These are phyloP conservation scores for Rhea pennata DNA, from an alignment of 2,113 vertebrate species.

Conservation along the genomic window DNA sequence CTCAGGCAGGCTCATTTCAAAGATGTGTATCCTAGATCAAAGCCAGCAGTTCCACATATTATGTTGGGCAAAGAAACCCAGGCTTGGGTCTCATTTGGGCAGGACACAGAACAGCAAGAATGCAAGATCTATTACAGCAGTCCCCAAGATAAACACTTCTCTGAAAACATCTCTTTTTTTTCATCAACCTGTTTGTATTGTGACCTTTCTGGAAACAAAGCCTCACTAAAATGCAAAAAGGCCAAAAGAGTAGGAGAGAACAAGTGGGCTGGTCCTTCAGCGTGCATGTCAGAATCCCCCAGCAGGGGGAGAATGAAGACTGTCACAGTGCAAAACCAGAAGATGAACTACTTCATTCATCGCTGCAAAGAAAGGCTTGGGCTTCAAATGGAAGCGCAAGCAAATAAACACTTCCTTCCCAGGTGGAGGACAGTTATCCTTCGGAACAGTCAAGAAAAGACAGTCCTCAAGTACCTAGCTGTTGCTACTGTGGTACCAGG, in stretches of 20 bases:
- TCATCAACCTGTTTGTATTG: not conserved
- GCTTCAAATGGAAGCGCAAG: not conserved
- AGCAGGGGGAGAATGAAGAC: not conserved
- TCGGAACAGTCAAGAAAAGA: not conserved
- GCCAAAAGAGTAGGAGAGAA: not conserved
- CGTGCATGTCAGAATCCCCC: not conserved
- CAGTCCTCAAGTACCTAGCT: not conserved
- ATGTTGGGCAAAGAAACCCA: not conserved
- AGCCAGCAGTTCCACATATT: not conserved
- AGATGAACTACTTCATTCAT: not conserved
- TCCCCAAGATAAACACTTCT: not conserved
- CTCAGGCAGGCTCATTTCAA: not conserved
- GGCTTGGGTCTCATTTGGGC: not conserved
- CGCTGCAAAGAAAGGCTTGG: not conserved
- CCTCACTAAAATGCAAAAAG: not conserved
- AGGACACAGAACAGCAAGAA: slow-evolving; percentile 8
- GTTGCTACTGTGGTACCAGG: not conserved
- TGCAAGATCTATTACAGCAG: not conserved
- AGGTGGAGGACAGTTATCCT: not conserved
- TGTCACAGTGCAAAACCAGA: not conserved
- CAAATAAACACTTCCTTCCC: not conserved
- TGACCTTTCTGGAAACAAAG: not conserved
- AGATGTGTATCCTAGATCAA: not conserved
- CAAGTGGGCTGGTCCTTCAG: not conserved
- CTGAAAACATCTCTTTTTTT: not conserved